Evolutionary conservation across 1,140 invertebrate species (phyloP), one percentile per base, ranked within the genome.

Genomic region (Zaprionus camerounensis): DNA sequence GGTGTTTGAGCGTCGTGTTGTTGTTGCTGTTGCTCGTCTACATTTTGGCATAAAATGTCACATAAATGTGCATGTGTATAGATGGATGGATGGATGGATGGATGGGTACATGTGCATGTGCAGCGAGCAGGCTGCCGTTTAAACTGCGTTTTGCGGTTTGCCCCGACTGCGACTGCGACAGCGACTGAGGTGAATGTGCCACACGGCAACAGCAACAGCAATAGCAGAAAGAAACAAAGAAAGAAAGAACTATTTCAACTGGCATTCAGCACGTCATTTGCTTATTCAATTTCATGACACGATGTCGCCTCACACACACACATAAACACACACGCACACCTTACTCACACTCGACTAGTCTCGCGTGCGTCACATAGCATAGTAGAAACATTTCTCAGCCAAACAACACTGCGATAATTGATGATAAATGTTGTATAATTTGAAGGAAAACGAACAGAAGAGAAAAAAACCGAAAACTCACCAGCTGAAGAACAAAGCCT

Each of bases 361-460:
- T 87, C 71, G 80, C 84, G 80, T 87, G 83, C 64, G 73, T 78
- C 82, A 78, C 83, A 78, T 61, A 55, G 66, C 75, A 71, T 71
- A 81, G 71, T 58, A 87, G 67, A 83, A 87, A 83, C 78, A 88
- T 80, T 87, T 82, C 77, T 87, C 80, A 78, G 66, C 71, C 71
- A 20, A 85, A 71, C 72, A 80, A 71, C 81, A 69, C 78, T 81
- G 74, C 84, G 84, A 88, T 88, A 88, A 88, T 88, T 88, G 84
- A 88, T 88, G 84, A 90, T 88, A 88, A 88, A 88, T 88, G 84
- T 88, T 88, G 85, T 88, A 88, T 88, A 90, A 88, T 88, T 88
- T 88, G 84, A 88, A 85, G 88, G 87, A 87, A 76, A 76, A 69
- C 46, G 46, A 51, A 69, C 66, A 49, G 67, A 69, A 53, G 66